phyloP scores from a whole-genome alignment of 2,113 vertebrate species.

The Mellivora capensis region DNA sequence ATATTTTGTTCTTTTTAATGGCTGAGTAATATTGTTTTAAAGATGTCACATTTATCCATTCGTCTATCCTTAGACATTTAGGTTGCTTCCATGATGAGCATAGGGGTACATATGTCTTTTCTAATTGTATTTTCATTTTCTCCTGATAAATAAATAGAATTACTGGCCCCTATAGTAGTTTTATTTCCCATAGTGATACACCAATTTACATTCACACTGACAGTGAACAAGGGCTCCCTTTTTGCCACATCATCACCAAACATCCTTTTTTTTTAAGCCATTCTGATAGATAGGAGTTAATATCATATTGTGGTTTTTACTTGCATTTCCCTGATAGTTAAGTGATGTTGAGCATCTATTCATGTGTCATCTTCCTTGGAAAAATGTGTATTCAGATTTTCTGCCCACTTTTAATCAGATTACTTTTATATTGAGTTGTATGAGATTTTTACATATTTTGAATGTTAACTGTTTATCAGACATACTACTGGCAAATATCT shows the following conservation, averaged over 20 bases:
- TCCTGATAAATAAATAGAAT: neutral
- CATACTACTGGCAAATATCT: neutral
- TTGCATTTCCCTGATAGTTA: neutral
- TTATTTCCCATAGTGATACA: neutral
- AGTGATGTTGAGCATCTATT: neutral
- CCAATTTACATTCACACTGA: neutral
- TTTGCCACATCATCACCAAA: neutral
- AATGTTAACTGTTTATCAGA: neutral
- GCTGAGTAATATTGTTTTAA: neutral
- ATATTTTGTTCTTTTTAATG: neutral
- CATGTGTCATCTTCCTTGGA: neutral
- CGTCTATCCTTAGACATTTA: neutral
- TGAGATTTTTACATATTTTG: neutral
- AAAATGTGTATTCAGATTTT: neutral
- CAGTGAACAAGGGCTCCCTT: neutral
- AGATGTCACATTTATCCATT: neutral
- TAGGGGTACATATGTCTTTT: neutral
- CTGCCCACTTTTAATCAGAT: neutral
- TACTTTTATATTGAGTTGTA: neutral
- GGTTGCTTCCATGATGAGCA: neutral
- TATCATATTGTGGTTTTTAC: neutral
- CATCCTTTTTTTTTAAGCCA: neutral
- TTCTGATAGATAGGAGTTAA: neutral
- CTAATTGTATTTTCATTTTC: neutral
- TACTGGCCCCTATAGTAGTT: neutral